Evolutionary conservation across 2,888 invertebrate species (phyloP).

Genomic region (Xanthostigma xanthostigma): DNA sequence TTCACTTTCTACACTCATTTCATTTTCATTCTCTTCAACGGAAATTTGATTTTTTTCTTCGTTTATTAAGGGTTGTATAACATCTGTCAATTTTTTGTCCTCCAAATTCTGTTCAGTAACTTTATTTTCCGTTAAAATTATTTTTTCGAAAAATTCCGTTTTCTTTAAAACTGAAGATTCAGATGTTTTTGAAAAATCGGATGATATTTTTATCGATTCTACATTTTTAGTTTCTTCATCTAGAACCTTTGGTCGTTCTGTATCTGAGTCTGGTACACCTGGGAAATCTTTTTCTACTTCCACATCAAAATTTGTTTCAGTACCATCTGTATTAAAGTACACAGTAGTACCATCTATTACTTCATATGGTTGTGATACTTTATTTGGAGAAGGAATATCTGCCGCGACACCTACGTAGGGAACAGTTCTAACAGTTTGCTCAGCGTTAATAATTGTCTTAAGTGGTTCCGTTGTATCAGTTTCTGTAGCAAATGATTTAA

Average conservation of each 20-base stretch:
- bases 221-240: no score
- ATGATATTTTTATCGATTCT: no score
- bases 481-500: conserved; percentile 2
- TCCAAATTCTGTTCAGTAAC: no score
- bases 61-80: neutral
- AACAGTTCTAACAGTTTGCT: neutral
- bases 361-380: conserved; percentile 23
- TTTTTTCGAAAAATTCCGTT: no score
- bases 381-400: conserved; percentile 16
- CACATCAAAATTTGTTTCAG: neutral
- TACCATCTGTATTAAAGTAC: conserved; percentile 18
- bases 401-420: conserved; percentile 2
- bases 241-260: no score
- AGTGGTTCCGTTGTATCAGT: conserved; percentile 9
- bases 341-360: conserved; percentile 56
- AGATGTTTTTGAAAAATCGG: no score
- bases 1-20: neutral
- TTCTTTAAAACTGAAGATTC: no score
- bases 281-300: no score
- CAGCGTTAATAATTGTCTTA: conserved; percentile 2
- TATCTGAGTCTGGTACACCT: no score
- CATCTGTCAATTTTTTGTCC: no score
- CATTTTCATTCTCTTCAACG: neutral
- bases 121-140: no score
- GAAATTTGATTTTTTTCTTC: neutral